Conservation (phyloP, 2,113 vertebrate genomes). For the Theristicus caerulescens region DNA sequence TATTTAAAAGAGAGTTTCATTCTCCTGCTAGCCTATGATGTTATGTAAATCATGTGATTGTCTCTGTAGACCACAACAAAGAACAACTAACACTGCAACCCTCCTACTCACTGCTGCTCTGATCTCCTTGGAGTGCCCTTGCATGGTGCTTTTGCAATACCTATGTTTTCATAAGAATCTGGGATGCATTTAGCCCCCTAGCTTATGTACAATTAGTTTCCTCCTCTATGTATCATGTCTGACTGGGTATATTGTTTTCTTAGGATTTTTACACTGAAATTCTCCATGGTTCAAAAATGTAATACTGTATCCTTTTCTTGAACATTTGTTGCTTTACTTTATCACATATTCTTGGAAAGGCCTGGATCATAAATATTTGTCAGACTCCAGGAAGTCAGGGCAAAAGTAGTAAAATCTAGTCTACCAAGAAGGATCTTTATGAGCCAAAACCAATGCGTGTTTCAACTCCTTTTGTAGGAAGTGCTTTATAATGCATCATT, state of each 20-base stretch:
- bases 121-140: background rate
- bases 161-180: background rate
- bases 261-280: background rate
- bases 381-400: background rate
- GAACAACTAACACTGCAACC: background rate
- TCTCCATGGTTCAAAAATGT: background rate
- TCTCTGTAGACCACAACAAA: background rate
- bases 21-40: background rate
- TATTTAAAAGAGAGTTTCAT: background rate
- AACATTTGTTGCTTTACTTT: background rate
- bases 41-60: background rate
- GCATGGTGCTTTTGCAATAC: background rate
- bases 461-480: background rate
- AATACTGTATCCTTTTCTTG: constrained; percentile 14
- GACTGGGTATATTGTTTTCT: background rate
- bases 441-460: background rate
- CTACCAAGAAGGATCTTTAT: background rate
- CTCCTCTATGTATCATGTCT: background rate
- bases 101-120: background rate
- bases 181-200: background rate
- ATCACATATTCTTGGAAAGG: constrained; percentile 15
- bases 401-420: background rate
- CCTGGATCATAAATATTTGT: background rate
- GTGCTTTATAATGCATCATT: constrained; percentile 1
- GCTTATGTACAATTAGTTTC: background rate